Base-by-base conservation (phyloP, 2,797 vertebrate genomes). In the Chlorospingus flavigularis region DNA sequence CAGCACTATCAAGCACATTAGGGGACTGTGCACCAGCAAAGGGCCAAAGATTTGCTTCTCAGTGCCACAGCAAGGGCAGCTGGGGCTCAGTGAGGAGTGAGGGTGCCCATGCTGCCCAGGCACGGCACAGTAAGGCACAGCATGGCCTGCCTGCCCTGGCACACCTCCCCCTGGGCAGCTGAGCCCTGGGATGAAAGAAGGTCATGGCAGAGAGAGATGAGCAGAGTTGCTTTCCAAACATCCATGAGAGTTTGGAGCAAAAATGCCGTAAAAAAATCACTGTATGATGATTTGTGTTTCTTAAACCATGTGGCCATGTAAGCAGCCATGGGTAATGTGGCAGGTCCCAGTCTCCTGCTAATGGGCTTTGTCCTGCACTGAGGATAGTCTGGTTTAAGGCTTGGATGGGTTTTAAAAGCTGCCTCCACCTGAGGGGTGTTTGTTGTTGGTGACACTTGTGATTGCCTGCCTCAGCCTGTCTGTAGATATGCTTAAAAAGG, bases 291-390 rank as follows among this genome's bases (percentile, higher is more conserved):
- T 58, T 71, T 74, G 24, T 51, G 26, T 58, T 71, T 45, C 73
- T 65, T 42, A 66, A 65, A 35, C 26, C 40, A 17, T 0, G 0
- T 0, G 4, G 4, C 17, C 17, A 8, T 13, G 30, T 23, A 60
- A 75, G 51, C 39, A 48, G 61, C 43, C 7, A 1, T 2, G 26
- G 25, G 7, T 26, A 39, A 63, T 24, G 45, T 17, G 18, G 31
- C 17, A 66, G 31, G 8, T 57, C 47, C 43, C 5, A 31, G 17
- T 26, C 47, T 62, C 40, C 30, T 67, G 55, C 37, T 60, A 19
- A 39, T 1, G 2, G 23, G 18, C 33, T 61, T 66, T 6, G 2
- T 62, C 19, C 31, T 28, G 17, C n/a, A 14, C 33, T 2, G 5
- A 5, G 4, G 20, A 24, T 11, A 13, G 37, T 8, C 12, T 35